A percentile compares a stretch with the other conserved stretches of the same genome.
Evolutionary conservation across 2,797 vertebrate species (phyloP).

Genomic region (Argya squamiceps): DNA sequence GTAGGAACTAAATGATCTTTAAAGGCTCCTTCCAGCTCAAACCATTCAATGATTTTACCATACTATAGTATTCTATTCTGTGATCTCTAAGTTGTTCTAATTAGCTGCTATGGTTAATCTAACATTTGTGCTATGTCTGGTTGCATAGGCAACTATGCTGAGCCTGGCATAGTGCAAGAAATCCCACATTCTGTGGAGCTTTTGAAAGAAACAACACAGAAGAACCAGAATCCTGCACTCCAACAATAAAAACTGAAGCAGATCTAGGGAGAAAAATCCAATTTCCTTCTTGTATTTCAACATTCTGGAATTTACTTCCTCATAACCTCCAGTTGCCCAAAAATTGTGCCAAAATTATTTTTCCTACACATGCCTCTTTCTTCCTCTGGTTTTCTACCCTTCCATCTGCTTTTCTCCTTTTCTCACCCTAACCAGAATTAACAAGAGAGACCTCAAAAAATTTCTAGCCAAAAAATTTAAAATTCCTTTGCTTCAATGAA

Average conservation of each 20-base stretch:
- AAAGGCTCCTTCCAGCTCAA: background rate
- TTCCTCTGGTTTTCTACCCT: background rate
- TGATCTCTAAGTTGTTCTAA: background rate
- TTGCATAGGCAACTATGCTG: background rate
- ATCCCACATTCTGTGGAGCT: background rate
- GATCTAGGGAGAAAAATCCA: background rate
- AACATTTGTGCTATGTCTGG: background rate
- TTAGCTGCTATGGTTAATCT: background rate
- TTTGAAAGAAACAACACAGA: background rate
- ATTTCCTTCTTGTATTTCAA: background rate
- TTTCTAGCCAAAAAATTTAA: background rate
- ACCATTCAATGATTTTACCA: background rate
- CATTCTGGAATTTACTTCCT: background rate
- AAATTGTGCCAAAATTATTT: background rate
- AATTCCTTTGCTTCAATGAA: background rate
- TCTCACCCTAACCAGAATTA: background rate
- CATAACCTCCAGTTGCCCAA: background rate
- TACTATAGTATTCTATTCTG: background rate
- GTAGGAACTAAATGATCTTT: background rate
- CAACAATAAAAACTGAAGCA: background rate
- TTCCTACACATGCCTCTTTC: background rate
- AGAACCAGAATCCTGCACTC: background rate
- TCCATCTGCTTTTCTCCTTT: background rate
- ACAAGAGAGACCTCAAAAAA: background rate
- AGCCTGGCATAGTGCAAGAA: background rate